A percentile compares a stretch with the other conserved stretches of the same genome.
phyloP scores from a whole-genome alignment of 1,140 invertebrate species.

The Lordiphosa collinella region DNA sequence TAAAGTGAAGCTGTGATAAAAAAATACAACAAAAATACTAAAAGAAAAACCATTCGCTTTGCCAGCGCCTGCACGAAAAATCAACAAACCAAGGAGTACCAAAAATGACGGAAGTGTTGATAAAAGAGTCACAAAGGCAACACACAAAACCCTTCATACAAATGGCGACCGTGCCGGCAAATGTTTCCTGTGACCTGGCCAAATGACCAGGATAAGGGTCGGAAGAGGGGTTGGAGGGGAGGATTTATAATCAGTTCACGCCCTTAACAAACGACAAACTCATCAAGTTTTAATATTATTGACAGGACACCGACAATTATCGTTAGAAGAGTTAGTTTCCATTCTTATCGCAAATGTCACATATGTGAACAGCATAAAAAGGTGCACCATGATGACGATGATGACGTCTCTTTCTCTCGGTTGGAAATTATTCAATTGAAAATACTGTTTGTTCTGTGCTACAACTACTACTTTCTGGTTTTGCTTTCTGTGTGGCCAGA shows the following conservation, averaged over 20 bases:
- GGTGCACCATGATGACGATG: slow-evolving; percentile 22
- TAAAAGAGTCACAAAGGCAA: slow-evolving; percentile 19
- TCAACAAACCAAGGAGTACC: slow-evolving; percentile 6
- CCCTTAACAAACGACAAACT: slow-evolving; percentile 16
- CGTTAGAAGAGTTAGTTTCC: slow-evolving; percentile 3
- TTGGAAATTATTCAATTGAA: slow-evolving; percentile 60
- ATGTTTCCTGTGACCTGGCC: slow-evolving; percentile 14
- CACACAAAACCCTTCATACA: slow-evolving; percentile 4
- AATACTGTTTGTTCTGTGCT: slow-evolving; percentile 60
- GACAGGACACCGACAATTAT: slow-evolving; percentile 10
- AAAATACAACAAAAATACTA: slow-evolving; percentile 2
- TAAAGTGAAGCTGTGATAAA: slow-evolving; percentile 5
- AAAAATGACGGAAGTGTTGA: slow-evolving; percentile 21
- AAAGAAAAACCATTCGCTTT: slow-evolving; percentile 4
- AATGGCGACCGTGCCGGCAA: slow-evolving; percentile 4
- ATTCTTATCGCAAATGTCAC: slow-evolving; percentile 10
- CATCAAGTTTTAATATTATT: slow-evolving; percentile 25
- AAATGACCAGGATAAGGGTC: slow-evolving; percentile 5
- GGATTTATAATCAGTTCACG: slow-evolving; percentile 11
- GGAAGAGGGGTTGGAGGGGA: not conserved
- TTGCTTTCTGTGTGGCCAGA: slow-evolving; percentile 55
- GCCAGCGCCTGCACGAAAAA: slow-evolving; percentile 9
- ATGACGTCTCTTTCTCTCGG: slow-evolving; percentile 13
- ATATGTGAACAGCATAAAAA: not conserved
- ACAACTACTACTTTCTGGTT: slow-evolving; percentile 31